Evolutionary conservation across 2,113 vertebrate genomes (phyloP).

Genomic region (Python bivittatus): DNA sequence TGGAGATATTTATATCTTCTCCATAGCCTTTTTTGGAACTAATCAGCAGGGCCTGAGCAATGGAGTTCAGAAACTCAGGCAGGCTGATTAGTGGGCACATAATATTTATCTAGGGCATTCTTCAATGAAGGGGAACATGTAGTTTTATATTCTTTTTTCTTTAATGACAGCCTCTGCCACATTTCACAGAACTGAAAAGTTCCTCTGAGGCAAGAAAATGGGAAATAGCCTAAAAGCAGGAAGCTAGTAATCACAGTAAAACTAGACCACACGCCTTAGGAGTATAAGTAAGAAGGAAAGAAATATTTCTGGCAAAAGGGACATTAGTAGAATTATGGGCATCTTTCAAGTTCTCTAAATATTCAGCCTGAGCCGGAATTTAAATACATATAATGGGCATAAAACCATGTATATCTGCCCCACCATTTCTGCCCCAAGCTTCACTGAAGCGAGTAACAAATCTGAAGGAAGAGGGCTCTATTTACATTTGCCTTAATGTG

Average conservation of each 20-base stretch:
- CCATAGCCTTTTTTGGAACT: neutral
- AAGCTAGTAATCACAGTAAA: constrained; percentile 26
- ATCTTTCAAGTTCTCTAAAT: neutral
- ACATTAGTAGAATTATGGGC: neutral
- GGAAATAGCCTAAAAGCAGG: constrained; percentile 11
- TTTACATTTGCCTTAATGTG: neutral
- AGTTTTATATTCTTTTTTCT: constrained; percentile 8
- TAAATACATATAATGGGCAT: neutral
- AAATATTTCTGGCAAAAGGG: neutral
- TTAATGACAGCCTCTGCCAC: rapidly evolving
- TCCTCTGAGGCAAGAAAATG: constrained; percentile 13
- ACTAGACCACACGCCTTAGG: constrained; percentile 14
- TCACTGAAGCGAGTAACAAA: neutral
- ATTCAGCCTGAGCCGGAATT: neutral
- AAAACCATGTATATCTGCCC: neutral
- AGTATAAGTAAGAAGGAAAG: neutral
- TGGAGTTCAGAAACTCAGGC: neutral
- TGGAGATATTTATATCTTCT: neutral
- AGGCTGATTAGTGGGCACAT: neutral
- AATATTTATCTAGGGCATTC: constrained; percentile 13
- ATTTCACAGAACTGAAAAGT: neutral
- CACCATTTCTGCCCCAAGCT: neutral
- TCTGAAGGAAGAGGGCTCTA: neutral
- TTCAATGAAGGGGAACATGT: constrained; percentile 10
- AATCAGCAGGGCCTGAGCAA: neutral